Evolutionary conservation across 2,888 invertebrate genomes (phyloP), one percentile per base, ranked within the genome.

Genomic region (Ligdia adustata): DNA sequence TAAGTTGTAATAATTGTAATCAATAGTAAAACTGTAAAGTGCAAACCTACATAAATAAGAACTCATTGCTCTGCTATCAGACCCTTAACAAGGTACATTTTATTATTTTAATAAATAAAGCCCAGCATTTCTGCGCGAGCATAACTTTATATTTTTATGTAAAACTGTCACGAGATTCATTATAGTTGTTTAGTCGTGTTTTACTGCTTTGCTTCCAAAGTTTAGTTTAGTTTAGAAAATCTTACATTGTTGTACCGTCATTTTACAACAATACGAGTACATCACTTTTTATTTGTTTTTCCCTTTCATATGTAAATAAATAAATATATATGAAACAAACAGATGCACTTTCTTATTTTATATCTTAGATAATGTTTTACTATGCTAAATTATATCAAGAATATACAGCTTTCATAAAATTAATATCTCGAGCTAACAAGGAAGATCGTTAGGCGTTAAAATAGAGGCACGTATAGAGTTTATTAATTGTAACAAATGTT

Each of bases 61-160:
- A 4, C 9, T 26, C 16, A 35, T 33, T 39, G 37, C 13, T 38
- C 18, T 20, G 7, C 3, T 32, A 45, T 32, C 5, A 28, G 12
- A n/a, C 7, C 32, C 16, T 12, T 44, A 26, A 31, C 37, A 34
- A 33, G 33, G 9, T 22, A 34, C 12, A 33, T 20, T 45, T 45
- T 28, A 45, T 45, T 39, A 16, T 39, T 39, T 39, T 12, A 33
- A 46, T 47, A 48, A 48, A 37, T 38, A 33, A 22, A 22, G 15
- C 9, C 42, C 16, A 29, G 33, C 24, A 16, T 33, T 22, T 34
- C 9, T 26, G 20, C 29, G 4, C 11, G 27, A 18, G 9, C 39
- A 43, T 46, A 28, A 34, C 9, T 39, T 46, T 4, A 44, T 26
- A 37, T 37, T 41, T 50, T 45, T 45, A 41, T 37, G 35, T 43